Percentiles rank a stretch among this genome's conserved stretches.
phyloP scores from a whole-genome alignment of 2,888 invertebrate species.

The Perithous albicinctus region DNA sequence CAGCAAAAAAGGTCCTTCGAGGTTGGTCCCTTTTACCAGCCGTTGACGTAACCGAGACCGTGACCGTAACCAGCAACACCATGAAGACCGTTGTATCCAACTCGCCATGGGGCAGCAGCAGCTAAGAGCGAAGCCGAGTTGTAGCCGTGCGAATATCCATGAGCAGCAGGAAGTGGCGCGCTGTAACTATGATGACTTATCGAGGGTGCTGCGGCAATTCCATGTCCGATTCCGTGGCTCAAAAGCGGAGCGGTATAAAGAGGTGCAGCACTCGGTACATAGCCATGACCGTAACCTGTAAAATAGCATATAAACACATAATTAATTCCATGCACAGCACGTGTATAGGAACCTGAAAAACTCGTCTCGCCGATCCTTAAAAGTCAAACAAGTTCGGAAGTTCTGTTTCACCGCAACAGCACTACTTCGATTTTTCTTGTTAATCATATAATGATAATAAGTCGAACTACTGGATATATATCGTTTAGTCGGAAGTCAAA shows the following conservation, averaged over 20 bases:
- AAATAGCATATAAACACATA: slow-evolving; percentile 1
- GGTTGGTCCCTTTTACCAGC: slow-evolving; percentile 61
- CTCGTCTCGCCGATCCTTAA: slow-evolving; percentile 20
- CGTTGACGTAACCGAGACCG: slow-evolving; percentile 63
- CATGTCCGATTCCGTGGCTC: slow-evolving; percentile 67
- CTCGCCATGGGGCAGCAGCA: slow-evolving; percentile 57
- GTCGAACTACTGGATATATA: slow-evolving; percentile 4
- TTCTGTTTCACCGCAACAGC: neutral
- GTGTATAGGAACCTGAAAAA: neutral
- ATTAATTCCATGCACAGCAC: neutral
- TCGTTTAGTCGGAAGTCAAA: neutral
- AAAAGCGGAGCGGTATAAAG: slow-evolving; percentile 47
- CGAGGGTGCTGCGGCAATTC: slow-evolving; percentile 65
- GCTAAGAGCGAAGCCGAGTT: slow-evolving; percentile 67
- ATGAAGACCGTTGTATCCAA: slow-evolving; percentile 68
- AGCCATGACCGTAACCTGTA: slow-evolving; percentile 69
- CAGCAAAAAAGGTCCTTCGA: neutral
- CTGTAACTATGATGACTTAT: slow-evolving; percentile 55
- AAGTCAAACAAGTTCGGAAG: slow-evolving; percentile 8
- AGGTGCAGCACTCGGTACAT: slow-evolving; percentile 61
- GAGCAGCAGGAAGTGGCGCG: slow-evolving; percentile 60
- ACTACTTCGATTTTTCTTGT: slow-evolving; percentile 13
- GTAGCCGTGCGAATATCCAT: slow-evolving; percentile 71
- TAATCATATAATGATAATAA: no score
- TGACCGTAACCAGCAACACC: slow-evolving; percentile 65